These are phyloP conservation scores for Galerucella pusilla DNA, from an alignment of 2,888 invertebrate genomes.

Conservation along the genomic window DNA sequence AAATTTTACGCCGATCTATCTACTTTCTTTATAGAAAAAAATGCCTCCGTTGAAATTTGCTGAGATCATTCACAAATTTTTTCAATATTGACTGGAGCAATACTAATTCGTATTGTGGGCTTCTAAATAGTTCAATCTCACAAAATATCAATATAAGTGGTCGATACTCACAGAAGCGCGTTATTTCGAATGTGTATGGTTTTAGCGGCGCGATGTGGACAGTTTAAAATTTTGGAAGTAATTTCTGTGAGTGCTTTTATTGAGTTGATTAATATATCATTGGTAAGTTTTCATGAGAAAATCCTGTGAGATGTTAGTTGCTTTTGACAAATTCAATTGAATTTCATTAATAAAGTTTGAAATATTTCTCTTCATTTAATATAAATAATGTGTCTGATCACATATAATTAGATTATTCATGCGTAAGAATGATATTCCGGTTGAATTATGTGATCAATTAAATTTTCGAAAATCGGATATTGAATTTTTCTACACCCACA, in stretches of 20 bases:
- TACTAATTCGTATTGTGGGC: background rate
- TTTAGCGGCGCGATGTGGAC: background rate
- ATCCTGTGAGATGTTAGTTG: too few relatives aligned
- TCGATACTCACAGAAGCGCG: too few relatives aligned
- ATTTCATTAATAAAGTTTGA: too few relatives aligned
- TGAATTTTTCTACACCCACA: too few relatives aligned
- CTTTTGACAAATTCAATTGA: too few relatives aligned
- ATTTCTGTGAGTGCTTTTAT: background rate
- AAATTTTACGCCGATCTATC: background rate
- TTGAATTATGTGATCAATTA: too few relatives aligned
- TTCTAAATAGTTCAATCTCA: slow-evolving; percentile 8
- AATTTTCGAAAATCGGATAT: too few relatives aligned
- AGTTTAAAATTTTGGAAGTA: background rate
- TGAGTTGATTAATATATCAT: background rate
- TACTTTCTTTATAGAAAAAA: background rate
- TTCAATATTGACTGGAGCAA: background rate
- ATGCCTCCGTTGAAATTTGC: background rate
- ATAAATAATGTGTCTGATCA: too few relatives aligned
- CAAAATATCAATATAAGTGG: background rate
- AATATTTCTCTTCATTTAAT: too few relatives aligned
- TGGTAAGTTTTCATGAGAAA: too few relatives aligned
- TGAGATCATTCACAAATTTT: background rate
- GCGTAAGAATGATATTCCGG: too few relatives aligned
- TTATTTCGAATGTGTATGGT: background rate
- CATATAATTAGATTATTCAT: too few relatives aligned